A percentile compares a stretch with the other conserved stretches of the same genome.
Conservation (phyloP, 2,113 vertebrate genomes). For the Chelonoidis abingdonii region DNA sequence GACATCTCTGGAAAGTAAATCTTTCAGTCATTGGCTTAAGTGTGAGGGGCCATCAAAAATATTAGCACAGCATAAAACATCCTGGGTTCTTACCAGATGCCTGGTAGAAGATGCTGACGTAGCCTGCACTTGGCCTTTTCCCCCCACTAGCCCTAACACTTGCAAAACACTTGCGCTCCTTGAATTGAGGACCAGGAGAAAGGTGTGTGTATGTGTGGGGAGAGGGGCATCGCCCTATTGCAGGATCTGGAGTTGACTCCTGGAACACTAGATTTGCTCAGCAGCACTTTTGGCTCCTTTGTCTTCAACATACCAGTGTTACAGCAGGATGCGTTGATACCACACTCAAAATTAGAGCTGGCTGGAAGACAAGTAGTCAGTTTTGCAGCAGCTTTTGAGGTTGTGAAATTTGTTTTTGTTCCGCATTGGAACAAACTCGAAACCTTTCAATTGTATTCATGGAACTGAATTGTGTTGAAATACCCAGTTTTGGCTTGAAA, state of each 20-base stretch:
- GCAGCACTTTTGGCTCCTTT: background rate
- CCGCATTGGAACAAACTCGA: background rate
- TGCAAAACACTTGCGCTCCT: background rate
- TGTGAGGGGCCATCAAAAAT: background rate
- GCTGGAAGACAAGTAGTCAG: background rate
- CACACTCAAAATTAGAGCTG: background rate
- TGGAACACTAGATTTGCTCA: background rate
- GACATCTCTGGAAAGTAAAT: background rate
- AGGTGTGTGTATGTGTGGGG: no score
- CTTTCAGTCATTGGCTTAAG: background rate
- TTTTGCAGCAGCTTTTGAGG: rapidly evolving
- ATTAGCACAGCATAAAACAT: no score
- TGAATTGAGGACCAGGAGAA: background rate
- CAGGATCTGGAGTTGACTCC: background rate
- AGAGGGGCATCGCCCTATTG: background rate
- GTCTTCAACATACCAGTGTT: rapidly evolving
- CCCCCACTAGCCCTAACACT: background rate
- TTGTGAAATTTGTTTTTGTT: background rate
- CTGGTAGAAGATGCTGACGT: background rate
- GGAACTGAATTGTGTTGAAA: conserved; percentile 35
- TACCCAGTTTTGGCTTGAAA: conserved; percentile 16
- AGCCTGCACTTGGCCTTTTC: background rate
- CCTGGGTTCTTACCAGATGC: background rate
- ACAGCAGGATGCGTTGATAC: rapidly evolving
- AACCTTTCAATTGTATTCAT: rapidly evolving